A percentile compares a stretch with the other conserved stretches of the same genome.
Conservation (phyloP, 2,113 vertebrate species). For the Pangasianodon gigas region DNA sequence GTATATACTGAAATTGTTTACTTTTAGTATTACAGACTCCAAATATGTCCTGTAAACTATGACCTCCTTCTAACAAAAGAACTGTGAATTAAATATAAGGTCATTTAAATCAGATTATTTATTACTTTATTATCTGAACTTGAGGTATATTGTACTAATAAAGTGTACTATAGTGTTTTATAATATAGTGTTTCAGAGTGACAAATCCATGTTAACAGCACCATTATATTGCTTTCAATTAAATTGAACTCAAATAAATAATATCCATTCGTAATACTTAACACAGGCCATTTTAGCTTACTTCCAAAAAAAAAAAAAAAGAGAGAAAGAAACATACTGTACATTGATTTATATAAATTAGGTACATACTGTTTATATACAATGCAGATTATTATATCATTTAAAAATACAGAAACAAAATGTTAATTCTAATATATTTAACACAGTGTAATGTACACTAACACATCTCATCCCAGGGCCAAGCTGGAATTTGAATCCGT, state of each 20-base stretch:
- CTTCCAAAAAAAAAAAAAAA: conserved; percentile 49
- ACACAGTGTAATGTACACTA: conserved; percentile 85
- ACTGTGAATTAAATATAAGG: neutral
- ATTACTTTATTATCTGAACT: neutral
- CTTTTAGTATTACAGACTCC: neutral
- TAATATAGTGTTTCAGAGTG: neutral
- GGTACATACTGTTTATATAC: conserved; percentile 60
- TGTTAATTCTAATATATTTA: conserved; percentile 66
- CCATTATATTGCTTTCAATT: conserved; percentile 34
- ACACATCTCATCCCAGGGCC: conserved; percentile 65
- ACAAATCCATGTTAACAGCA: conserved; percentile 31
- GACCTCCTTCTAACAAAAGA: neutral
- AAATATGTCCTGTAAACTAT: neutral
- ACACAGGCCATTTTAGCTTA: conserved; percentile 16
- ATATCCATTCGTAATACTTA: neutral
- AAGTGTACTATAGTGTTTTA: neutral
- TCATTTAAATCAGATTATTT: conserved; percentile 13
- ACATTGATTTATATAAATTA: conserved; percentile 76
- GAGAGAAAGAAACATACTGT: neutral
- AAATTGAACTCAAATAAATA: conserved; percentile 23
- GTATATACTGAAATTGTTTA: neutral
- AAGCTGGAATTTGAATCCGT: conserved; percentile 64
- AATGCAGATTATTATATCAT: conserved; percentile 62
- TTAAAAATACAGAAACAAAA: conserved; percentile 65
- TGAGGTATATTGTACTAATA: conserved; percentile 14